phyloP scores from a whole-genome alignment of 2,888 invertebrate species.

The Eupithecia exiguata region DNA sequence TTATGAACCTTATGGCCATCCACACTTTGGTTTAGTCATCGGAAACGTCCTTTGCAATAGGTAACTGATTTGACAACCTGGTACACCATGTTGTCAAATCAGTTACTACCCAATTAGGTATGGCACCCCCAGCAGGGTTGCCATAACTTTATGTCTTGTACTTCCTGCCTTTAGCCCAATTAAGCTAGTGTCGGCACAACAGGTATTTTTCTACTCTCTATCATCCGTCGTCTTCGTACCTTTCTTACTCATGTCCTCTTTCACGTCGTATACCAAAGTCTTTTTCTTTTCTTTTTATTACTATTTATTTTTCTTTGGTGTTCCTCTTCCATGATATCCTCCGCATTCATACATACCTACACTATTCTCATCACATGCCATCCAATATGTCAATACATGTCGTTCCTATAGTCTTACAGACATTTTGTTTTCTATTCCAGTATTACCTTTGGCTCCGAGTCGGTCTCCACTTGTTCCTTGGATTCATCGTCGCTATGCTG shows the following conservation, averaged over 20 bases:
- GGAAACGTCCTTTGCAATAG: neutral
- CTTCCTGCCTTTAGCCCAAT: neutral
- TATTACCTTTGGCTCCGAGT: constrained; percentile 88
- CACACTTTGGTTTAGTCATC: neutral
- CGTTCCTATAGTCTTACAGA: neutral
- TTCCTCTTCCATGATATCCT: too few species aligned
- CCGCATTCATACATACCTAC: neutral
- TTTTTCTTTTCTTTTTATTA: neutral
- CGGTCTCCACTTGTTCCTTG: constrained; percentile 87
- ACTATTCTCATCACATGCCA: neutral
- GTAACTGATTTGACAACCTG: neutral
- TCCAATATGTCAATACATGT: too few species aligned
- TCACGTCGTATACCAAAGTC: neutral
- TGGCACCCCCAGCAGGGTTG: too few species aligned
- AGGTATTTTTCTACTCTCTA: too few species aligned
- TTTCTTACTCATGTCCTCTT: neutral
- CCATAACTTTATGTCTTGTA: too few species aligned
- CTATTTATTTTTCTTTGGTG: too few species aligned
- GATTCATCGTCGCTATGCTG: constrained; percentile 87
- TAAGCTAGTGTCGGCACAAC: neutral
- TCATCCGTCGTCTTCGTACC: neutral
- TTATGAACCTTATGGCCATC: neutral
- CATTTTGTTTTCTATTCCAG: constrained; percentile 70
- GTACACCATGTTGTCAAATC: too few species aligned
- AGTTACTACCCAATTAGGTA: too few species aligned